These are phyloP conservation scores for Mythimna impura DNA, from an alignment of 2,888 invertebrate genomes.

Conservation along the genomic window DNA sequence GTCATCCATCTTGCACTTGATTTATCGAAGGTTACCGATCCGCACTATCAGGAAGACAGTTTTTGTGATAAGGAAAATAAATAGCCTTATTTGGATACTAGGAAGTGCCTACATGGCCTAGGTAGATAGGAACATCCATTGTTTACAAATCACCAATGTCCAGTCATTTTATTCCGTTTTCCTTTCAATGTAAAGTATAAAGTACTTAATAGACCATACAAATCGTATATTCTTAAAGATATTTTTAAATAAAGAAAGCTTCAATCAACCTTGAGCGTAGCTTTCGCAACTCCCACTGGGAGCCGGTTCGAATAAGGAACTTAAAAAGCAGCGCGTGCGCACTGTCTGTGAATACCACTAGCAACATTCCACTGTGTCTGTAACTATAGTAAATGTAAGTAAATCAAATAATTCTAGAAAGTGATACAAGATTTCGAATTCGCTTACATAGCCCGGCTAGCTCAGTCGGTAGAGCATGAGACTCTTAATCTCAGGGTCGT, in stretches of 20 bases:
- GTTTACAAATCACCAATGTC: conserved; percentile 46
- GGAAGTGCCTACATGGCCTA: conserved; percentile 45
- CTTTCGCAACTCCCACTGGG: conserved; percentile 67
- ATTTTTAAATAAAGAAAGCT: conserved; percentile 64
- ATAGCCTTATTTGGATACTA: conserved; percentile 36
- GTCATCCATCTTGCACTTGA: conserved; percentile 57
- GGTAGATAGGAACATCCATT: conserved; percentile 26
- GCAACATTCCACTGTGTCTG: conserved; percentile 43
- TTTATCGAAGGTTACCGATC: conserved; percentile 47
- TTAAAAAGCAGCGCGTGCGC: conserved; percentile 55
- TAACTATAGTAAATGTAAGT: conserved; percentile 7
- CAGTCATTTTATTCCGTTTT: conserved; percentile 23
- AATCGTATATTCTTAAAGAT: conserved; percentile 26
- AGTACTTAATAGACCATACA: conserved; percentile 13
- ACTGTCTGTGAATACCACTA: conserved; percentile 35
- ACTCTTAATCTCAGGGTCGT: conserved; percentile 91
- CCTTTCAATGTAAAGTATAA: conserved; percentile 31
- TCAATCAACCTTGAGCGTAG: conserved; percentile 61
- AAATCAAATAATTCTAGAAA: conserved; percentile 24
- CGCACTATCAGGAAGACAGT: conserved; percentile 48
- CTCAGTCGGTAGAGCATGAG: conserved; percentile 90
- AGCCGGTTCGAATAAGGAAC: conserved; percentile 67
- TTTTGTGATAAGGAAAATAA: conserved; percentile 57
- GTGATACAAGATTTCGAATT: not conserved
- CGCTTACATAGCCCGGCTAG: conserved; percentile 76